These are phyloP conservation scores for Proteles cristata DNA, from an alignment of 2,113 vertebrate genomes.

Conservation along the genomic window DNA sequence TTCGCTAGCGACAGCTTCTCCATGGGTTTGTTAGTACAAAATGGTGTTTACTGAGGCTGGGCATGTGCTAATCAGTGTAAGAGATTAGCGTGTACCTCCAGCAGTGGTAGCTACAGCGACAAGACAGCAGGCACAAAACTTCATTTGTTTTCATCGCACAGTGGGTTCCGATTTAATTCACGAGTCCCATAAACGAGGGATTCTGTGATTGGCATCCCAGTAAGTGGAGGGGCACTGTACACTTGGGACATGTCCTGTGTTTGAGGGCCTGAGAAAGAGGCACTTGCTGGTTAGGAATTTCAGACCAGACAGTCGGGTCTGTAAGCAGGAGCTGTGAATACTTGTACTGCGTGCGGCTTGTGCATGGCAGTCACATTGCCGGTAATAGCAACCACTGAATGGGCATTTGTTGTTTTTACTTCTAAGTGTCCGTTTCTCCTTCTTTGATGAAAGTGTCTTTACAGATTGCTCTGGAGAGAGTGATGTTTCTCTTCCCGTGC, in stretches of 20 bases:
- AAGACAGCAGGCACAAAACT: neutral
- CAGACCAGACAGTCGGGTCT: neutral
- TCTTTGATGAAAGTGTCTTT: neutral
- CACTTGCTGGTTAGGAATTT: neutral
- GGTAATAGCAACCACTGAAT: neutral
- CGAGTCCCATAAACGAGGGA: neutral
- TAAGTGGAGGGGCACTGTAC: neutral
- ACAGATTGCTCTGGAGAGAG: neutral
- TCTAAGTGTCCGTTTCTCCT: neutral
- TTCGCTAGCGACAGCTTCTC: neutral
- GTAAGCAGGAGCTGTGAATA: neutral
- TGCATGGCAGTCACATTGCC: neutral
- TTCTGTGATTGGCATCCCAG: neutral
- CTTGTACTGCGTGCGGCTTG: neutral
- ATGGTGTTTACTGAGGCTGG: conserved; percentile 36
- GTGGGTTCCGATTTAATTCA: neutral
- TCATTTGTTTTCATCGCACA: neutral
- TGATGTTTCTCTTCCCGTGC: neutral
- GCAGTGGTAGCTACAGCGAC: neutral
- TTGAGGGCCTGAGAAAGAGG: conserved; percentile 1
- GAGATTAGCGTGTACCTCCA: neutral
- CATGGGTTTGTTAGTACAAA: conserved; percentile 20
- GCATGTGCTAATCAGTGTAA: neutral
- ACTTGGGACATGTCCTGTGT: neutral
- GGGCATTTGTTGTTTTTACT: neutral